Evolutionary conservation across 2,888 invertebrate genomes (phyloP).

Genomic region (Yponomeuta evonymella): DNA sequence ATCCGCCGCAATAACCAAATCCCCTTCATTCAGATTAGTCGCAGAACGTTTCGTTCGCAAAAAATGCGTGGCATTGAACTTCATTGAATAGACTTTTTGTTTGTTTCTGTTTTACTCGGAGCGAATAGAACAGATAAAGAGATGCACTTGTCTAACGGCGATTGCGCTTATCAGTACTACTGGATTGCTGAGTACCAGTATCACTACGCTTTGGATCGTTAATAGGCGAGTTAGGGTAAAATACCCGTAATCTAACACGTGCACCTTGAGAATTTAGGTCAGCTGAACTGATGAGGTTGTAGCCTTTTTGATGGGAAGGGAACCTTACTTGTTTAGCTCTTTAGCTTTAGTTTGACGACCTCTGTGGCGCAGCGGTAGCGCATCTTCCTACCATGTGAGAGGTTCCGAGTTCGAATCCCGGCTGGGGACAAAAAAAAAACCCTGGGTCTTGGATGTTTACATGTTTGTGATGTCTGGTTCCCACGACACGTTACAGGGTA

Average conservation of each 20-base stretch:
- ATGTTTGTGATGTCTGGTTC: too few relatives aligned
- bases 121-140: not conserved
- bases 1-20: too few relatives aligned
- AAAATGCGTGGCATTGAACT: not conserved
- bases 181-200: constrained; percentile 17
- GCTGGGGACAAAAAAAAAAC: too few relatives aligned
- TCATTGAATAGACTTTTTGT: not conserved
- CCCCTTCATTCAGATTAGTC: too few relatives aligned
- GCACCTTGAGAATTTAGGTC: not conserved
- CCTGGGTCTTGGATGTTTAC: too few relatives aligned
- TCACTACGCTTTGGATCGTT: not conserved
- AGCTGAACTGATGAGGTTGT: not conserved
- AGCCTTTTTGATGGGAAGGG: not conserved
- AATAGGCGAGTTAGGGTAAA: not conserved
- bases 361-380: too few relatives aligned
- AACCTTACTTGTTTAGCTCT: not conserved
- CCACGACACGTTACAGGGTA: too few relatives aligned
- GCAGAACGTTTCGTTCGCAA: too few relatives aligned
- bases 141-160: constrained; percentile 10
- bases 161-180: not conserved
- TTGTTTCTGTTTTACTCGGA: not conserved
- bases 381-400: too few relatives aligned
- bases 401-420: too few relatives aligned
- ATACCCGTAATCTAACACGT: not conserved
- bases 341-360: not conserved